Base-by-base conservation (phyloP, 2,797 vertebrate genomes). In the Gadopsis marmoratus region DNA sequence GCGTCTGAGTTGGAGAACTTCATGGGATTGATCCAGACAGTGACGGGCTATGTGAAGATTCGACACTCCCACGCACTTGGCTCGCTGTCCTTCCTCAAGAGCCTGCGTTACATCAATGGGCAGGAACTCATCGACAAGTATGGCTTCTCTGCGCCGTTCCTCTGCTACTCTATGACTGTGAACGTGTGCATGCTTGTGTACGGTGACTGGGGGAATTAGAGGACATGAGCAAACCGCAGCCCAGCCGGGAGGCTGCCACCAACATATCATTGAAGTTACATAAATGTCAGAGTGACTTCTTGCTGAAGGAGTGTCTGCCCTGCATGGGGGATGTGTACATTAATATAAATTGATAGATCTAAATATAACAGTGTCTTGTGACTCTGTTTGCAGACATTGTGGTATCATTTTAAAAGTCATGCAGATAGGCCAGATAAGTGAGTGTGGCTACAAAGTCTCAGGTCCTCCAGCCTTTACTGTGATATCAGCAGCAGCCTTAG, bases 1-100 rank as follows among this genome's bases (percentile, higher is more conserved):
- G 97, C 97, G 29, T 97, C 97, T 2, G 98, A 99, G 90, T 95
- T 99, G 96, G 98, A 99, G 95, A 98, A 95, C 86, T 99, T 99
- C 88, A 97, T 99, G 97, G 98, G 98, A 10, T 91, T 98, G 92
- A 99, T 99, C 53, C 97, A 99, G 94, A 98, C 95, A 7, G 98
- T 99, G 72, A 99, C 96, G 0, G 98, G 98, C 65, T 98, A 97
- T 0, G 97, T 99, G 92, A 97, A 97, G 95, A 99, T 99, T 79
- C 97, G 96, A 26, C 97, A 99, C 90, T 99, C 98, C 41, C 97
- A 98, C 14, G 97, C 98, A 0, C 92, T 99, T 79, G 96, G 97
- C 71, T 99, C 98, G 1, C 92, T 99, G 83, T 99, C 98, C 56
- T 99, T 99, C 91, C 93, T 99, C 85, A 99, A 99, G 92, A 98